Conservation (phyloP, 1,140 invertebrate genomes). For the Drosophila azteca region DNA sequence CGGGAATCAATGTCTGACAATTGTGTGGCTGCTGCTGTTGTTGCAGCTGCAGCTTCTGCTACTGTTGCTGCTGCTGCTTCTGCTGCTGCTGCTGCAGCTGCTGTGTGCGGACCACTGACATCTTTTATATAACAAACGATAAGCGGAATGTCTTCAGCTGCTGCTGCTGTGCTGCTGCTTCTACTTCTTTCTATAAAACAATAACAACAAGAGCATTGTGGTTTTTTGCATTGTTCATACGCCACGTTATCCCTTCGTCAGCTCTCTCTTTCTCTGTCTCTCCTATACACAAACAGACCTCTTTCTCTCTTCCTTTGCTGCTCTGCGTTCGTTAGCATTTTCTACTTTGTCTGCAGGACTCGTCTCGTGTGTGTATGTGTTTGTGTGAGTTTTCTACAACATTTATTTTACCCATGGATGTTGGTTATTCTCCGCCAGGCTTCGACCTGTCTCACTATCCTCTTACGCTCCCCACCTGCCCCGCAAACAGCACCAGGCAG, state of each 20-base stretch:
- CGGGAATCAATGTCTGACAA: constrained; percentile 53
- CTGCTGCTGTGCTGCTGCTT: constrained; percentile 28
- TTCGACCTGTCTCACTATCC: constrained; percentile 43
- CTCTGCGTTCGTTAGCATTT: constrained; percentile 55
- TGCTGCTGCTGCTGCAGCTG: constrained; percentile 1
- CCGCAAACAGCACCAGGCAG: constrained; percentile 2
- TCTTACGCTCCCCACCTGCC: constrained; percentile 8
- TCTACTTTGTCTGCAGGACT: constrained; percentile 49
- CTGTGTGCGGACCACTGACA: constrained; percentile 39
- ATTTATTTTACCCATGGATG: constrained; percentile 71
- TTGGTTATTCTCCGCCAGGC: constrained; percentile 58
- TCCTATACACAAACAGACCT: neutral
- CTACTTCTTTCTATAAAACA: constrained; percentile 56
- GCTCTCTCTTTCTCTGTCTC: neutral
- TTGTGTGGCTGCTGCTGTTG: constrained; percentile 37
- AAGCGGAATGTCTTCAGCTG: constrained; percentile 56
- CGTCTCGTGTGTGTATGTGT: constrained; percentile 28
- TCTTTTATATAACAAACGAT: constrained; percentile 66
- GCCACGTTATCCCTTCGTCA: constrained; percentile 60
- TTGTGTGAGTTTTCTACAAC: constrained; percentile 63
- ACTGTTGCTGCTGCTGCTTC: neutral
- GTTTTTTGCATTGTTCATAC: constrained; percentile 74
- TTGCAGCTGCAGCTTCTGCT: neutral
- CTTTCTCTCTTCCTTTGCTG: constrained; percentile 9
- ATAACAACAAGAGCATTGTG: constrained; percentile 74